These are phyloP conservation scores for Unio pictorum DNA, from an alignment of 2,888 invertebrate genomes.

Conservation along the genomic window DNA sequence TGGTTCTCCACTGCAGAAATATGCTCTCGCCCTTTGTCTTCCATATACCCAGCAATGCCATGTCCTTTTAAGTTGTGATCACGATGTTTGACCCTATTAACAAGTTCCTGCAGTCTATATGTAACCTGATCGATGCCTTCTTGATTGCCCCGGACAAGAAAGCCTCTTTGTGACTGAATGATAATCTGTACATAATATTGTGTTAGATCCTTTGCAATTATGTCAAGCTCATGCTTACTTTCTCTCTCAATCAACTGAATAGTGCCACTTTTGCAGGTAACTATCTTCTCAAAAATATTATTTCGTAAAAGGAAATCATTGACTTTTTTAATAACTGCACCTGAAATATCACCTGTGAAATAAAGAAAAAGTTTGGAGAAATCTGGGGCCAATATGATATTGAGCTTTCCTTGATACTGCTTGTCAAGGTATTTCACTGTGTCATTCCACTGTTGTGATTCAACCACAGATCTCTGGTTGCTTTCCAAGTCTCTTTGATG, in stretches of 20 bases:
- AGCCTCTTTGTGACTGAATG: no score
- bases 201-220: conserved; percentile 4
- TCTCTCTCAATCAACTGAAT: conserved; percentile 13
- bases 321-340: conserved; percentile 8
- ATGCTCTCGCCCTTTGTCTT: not conserved
- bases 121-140: no score
- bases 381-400: no score
- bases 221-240: conserved; percentile 5
- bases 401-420: no score
- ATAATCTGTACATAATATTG: conserved; percentile 3
- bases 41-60: conserved; percentile 1
- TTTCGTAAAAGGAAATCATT: conserved; percentile 11
- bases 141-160: no score
- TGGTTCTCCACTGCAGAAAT: not conserved
- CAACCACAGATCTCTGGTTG: not conserved
- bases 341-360: conserved; percentile 3
- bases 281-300: conserved; percentile 4
- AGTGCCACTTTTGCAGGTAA: conserved; percentile 2
- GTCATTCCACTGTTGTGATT: conserved; percentile 1
- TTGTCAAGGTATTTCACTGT: not conserved
- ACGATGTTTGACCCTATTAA: no score
- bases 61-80: no score
- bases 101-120: no score
- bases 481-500: no score
- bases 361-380: conserved; percentile 1